phyloP scores from a whole-genome alignment of 2,888 invertebrate species.

The Dioctria rufipes region DNA sequence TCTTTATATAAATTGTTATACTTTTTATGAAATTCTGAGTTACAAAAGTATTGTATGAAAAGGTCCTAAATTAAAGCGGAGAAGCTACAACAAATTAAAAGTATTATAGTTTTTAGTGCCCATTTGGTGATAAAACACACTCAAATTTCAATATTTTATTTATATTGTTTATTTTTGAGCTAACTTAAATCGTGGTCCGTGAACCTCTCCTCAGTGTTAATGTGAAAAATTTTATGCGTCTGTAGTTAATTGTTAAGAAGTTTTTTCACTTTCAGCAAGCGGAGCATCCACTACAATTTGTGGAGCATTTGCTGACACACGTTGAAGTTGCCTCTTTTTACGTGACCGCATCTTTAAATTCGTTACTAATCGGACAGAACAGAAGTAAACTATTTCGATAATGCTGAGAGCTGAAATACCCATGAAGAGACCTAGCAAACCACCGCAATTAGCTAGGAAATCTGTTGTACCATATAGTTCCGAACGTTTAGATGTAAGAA shows the following conservation, averaged over 20 bases:
- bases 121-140: too few relatives aligned
- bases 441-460: slow-evolving; percentile 77
- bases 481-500: slow-evolving; percentile 75
- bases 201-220: too few relatives aligned
- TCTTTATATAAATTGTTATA: too few relatives aligned
- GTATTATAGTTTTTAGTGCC: too few relatives aligned
- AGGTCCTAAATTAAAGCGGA: too few relatives aligned
- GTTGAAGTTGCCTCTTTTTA: not conserved
- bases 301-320: not conserved
- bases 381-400: slow-evolving; percentile 71
- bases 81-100: too few relatives aligned
- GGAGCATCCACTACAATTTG: not conserved
- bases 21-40: too few relatives aligned
- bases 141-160: too few relatives aligned
- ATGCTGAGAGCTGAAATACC: slow-evolving; percentile 61
- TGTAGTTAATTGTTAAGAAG: not conserved
- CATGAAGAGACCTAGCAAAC: slow-evolving; percentile 71
- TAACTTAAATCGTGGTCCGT: too few relatives aligned
- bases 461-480: slow-evolving; percentile 77
- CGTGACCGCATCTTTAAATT: slow-evolving; percentile 65
- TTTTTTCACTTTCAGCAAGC: not conserved
- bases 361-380: slow-evolving; percentile 68
- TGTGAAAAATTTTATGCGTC: too few relatives aligned
- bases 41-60: too few relatives aligned
- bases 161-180: too few relatives aligned